phyloP scores from a whole-genome alignment of 2,113 vertebrate genomes.

The Alces alces region DNA sequence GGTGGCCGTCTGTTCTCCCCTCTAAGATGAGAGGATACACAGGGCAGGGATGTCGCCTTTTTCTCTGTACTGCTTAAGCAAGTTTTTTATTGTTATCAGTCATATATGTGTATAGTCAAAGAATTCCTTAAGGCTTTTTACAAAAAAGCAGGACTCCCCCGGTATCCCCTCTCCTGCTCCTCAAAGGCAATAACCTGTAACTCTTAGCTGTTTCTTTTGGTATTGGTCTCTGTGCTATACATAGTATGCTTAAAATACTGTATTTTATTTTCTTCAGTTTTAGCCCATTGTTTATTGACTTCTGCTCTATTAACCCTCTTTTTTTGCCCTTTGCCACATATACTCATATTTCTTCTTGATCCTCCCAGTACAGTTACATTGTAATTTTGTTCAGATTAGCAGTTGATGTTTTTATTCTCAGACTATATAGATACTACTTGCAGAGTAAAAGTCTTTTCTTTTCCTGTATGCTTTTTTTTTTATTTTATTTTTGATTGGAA shows the following conservation, averaged over 20 bases:
- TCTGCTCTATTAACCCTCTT: not conserved
- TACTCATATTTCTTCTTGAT: not conserved
- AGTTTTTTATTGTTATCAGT: not conserved
- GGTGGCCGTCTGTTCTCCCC: not conserved
- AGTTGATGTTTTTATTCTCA: not conserved
- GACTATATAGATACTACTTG: not conserved
- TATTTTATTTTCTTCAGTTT: constrained; percentile 5
- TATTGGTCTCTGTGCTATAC: not conserved
- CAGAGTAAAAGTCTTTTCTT: not conserved
- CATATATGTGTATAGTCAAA: not conserved
- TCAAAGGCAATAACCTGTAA: not conserved
- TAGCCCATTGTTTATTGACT: not conserved
- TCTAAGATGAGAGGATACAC: not conserved
- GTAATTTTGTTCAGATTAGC: not conserved
- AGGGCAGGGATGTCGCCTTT: not conserved
- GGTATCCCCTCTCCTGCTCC: not conserved
- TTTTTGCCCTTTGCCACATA: not conserved
- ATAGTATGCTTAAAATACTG: not conserved
- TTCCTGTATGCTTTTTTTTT: not conserved
- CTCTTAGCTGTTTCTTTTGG: not conserved
- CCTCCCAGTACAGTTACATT: not conserved
- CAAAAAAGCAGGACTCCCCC: not conserved
- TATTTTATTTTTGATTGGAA: not conserved
- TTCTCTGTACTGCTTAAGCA: not conserved
- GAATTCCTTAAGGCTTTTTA: not conserved